Percentiles rank a stretch among this genome's conserved stretches.
phyloP scores from a whole-genome alignment of 2,797 vertebrate species.

The Helicolenus hilgendorfi region DNA sequence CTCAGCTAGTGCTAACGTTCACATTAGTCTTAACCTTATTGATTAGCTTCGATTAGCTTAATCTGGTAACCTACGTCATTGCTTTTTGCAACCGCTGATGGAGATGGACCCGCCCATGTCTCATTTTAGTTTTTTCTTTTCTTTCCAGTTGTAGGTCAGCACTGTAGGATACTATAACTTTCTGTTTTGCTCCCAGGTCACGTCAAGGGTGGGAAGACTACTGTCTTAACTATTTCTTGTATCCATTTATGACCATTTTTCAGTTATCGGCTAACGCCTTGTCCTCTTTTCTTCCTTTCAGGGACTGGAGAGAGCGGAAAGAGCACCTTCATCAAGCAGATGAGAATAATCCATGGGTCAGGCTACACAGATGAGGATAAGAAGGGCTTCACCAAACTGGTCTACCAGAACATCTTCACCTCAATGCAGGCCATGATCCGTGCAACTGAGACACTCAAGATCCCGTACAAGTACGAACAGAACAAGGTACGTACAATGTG shows the following conservation, averaged over 20 bases:
- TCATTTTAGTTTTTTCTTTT: background rate
- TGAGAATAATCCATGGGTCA: slow-evolving; percentile 98
- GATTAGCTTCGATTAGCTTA: too few species aligned
- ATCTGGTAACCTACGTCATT: too few species aligned
- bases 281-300: slow-evolving; percentile 56
- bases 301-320: slow-evolving; percentile 99
- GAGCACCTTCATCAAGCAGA: slow-evolving; percentile 99
- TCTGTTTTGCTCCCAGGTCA: background rate
- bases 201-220: background rate
- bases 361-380: slow-evolving; percentile 99
- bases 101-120: background rate
- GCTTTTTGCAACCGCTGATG: too few species aligned
- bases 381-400: slow-evolving; percentile 97
- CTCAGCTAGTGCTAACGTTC: too few species aligned
- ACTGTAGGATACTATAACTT: background rate
- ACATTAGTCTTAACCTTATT: too few species aligned
- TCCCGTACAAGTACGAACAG: slow-evolving; percentile 96
- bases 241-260: background rate
- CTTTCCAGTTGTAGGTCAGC: background rate
- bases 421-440: slow-evolving; percentile 99
- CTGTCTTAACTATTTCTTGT: background rate
- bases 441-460: slow-evolving; percentile 97
- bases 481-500: slow-evolving; percentile 93
- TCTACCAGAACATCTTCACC: slow-evolving; percentile 99
- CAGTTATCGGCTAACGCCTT: background rate